phyloP scores from a whole-genome alignment of 37 sponge, comb jelly and placozoan genomes.

The Diacarnus erythraeanus region DNA sequence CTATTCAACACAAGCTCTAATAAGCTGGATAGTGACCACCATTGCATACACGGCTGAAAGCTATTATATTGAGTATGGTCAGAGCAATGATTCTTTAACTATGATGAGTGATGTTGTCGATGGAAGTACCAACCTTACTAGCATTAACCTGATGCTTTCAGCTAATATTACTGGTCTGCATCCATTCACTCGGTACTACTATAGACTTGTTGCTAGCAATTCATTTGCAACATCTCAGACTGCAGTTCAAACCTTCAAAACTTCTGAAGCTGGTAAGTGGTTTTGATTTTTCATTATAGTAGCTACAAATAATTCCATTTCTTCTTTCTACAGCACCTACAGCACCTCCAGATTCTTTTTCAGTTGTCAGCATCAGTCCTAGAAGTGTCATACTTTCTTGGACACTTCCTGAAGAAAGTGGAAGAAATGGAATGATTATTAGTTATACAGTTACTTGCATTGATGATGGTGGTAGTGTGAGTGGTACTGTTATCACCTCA shows the following conservation, averaged over 20 bases:
- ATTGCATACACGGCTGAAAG: constrained; percentile 26
- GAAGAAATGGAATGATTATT: constrained; percentile 13
- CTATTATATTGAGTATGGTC: constrained; percentile 23
- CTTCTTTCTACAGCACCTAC: constrained; percentile 4
- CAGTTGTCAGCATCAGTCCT: background rate
- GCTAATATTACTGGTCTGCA: background rate
- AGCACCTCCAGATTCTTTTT: constrained; percentile 1
- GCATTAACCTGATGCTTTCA: background rate
- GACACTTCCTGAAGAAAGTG: background rate
- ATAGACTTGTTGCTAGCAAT: constrained; percentile 16
- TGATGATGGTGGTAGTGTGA: background rate
- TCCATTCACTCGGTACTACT: constrained; percentile 25
- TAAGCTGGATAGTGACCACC: constrained; percentile 14
- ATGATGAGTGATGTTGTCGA: constrained; percentile 6
- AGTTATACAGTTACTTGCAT: background rate
- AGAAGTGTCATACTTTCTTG: constrained; percentile 22
- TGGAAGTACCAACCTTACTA: constrained; percentile 12
- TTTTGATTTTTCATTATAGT: background rate
- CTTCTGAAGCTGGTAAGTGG: constrained; percentile 19
- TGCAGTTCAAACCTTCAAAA: background rate
- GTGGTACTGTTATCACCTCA: background rate
- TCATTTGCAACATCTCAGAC: background rate
- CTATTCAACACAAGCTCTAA: background rate
- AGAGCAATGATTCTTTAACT: background rate
- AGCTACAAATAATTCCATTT: background rate